Evolutionary conservation across 2,113 vertebrate genomes (phyloP).

Genomic region (Leptobrachium ailaonicum): DNA sequence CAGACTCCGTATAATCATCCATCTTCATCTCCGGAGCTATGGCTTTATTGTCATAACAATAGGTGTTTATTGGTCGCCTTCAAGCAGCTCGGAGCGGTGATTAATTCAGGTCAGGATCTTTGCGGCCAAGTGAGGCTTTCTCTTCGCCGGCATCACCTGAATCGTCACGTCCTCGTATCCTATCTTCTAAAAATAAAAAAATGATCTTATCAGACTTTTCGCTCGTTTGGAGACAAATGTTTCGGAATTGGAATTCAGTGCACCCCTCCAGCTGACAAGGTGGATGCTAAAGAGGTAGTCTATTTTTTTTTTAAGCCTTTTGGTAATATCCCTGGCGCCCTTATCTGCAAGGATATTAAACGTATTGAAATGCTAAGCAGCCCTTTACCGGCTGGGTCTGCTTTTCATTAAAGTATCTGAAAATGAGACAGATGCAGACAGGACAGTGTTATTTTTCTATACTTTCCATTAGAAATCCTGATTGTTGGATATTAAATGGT

Average conservation of each 20-base stretch:
- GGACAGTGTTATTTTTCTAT: conserved; percentile 5
- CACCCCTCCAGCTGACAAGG: conserved; percentile 17
- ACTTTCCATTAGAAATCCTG: conserved; percentile 23
- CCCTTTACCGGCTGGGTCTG: background rate
- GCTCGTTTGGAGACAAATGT: conserved; percentile 1
- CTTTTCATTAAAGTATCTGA: conserved; percentile 29
- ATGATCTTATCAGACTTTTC: background rate
- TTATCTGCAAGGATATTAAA: conserved; percentile 37
- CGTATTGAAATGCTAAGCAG: conserved; percentile 32
- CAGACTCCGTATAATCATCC: background rate
- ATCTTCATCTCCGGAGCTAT: background rate
- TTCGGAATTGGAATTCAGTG: conserved; percentile 26
- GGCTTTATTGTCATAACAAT: background rate
- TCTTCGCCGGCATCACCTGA: background rate
- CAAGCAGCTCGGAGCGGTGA: background rate
- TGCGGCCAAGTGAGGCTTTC: background rate
- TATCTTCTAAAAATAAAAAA: conserved; percentile 3
- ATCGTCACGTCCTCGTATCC: background rate
- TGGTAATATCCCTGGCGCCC: conserved; percentile 6
- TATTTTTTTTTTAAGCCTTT: conserved; percentile 14
- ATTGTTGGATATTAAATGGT: conserved; percentile 36
- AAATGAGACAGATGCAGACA: conserved; percentile 4
- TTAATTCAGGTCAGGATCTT: conserved; percentile 10
- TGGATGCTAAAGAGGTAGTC: conserved; percentile 8
- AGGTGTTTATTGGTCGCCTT: background rate